Percentiles rank a stretch among this genome's conserved stretches.
These are phyloP conservation scores for Bimastos eiseni DNA, from an alignment of 2,888 invertebrate genomes.

Conservation along the genomic window DNA sequence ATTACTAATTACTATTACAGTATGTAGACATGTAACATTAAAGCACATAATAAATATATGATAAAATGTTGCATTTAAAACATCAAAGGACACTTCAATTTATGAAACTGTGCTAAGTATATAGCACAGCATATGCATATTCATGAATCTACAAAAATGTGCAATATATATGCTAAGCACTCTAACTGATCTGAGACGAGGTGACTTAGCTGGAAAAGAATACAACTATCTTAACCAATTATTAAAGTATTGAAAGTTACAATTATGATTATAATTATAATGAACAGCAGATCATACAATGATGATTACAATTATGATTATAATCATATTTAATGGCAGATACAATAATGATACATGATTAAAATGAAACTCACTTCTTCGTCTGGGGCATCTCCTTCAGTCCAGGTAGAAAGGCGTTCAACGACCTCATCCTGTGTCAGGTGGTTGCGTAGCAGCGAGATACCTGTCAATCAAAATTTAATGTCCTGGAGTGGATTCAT, in stretches of 20 bases:
- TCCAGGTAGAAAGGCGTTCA: conserved; percentile 27
- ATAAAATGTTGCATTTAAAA: neutral
- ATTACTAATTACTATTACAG: neutral
- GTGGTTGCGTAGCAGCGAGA: conserved; percentile 30
- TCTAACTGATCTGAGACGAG: neutral
- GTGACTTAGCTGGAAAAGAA: neutral
- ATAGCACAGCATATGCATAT: too few species aligned
- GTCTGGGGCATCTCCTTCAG: conserved; percentile 34
- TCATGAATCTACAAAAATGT: neutral
- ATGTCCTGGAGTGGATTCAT: neutral
- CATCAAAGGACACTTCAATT: neutral
- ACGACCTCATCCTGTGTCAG: conserved; percentile 34
- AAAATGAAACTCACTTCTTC: conserved; percentile 30
- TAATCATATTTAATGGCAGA: neutral
- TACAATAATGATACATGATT: neutral
- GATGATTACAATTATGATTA: neutral
- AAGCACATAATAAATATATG: neutral
- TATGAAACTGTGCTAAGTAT: too few species aligned
- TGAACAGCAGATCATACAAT: neutral
- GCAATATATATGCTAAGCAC: too few species aligned
- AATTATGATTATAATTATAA: neutral
- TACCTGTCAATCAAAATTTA: neutral
- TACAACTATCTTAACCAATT: neutral
- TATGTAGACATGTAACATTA: neutral
- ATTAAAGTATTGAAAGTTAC: too few species aligned